Evolutionary conservation across 2,113 vertebrate species (phyloP).

Genomic region (Hemiscyllium ocellatum): DNA sequence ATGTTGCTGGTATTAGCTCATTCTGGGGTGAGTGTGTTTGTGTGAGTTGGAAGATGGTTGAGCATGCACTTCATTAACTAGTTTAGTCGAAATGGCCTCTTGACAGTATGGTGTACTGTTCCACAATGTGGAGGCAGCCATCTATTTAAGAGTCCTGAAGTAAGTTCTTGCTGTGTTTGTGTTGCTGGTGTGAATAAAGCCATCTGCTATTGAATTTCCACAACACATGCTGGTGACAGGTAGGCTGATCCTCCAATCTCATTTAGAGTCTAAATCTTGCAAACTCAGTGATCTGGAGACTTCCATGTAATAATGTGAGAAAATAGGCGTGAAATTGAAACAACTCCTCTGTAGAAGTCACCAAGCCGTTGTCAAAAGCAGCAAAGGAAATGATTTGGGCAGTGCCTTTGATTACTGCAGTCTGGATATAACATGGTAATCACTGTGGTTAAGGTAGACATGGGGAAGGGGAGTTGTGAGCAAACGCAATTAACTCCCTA

Average conservation of each 20-base stretch:
- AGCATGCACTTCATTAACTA: not conserved
- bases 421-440: not conserved
- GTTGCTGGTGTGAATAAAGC: slow-evolving; percentile 20
- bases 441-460: not conserved
- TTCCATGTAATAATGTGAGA: slow-evolving; percentile 4
- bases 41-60: not conserved
- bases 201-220: slow-evolving; percentile 30
- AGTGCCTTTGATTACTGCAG: not conserved
- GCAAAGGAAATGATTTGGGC: not conserved
- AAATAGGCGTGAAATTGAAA: not conserved
- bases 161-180: not conserved
- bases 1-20: not conserved
- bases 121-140: not conserved
- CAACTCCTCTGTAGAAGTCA: not conserved
- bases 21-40: not conserved
- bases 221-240: not conserved
- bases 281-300: not conserved
- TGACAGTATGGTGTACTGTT: not conserved
- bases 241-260: not conserved
- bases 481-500: not conserved
- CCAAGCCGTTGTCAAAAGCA: not conserved
- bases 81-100: not conserved
- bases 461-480: not conserved
- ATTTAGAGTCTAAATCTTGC: not conserved
- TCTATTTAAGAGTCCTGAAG: not conserved